A percentile compares a stretch with the other conserved stretches of the same genome.
phyloP scores from a whole-genome alignment of 2,797 vertebrate genomes.

The Apogon hyalosoma region DNA sequence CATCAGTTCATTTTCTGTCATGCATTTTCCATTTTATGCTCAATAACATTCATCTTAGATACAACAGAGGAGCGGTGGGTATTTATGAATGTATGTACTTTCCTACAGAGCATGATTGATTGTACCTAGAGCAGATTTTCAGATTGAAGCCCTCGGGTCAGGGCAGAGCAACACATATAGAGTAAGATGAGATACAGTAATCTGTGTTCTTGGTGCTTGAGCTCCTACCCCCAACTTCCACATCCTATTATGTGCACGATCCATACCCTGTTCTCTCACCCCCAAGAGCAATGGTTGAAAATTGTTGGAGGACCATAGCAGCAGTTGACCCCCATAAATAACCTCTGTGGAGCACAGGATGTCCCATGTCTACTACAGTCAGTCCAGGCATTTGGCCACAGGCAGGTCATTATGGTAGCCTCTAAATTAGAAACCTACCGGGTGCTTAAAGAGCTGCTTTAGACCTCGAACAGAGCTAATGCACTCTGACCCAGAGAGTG shows the following conservation, averaged over 20 bases:
- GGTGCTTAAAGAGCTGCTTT: constrained; percentile 35
- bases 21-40: constrained; percentile 1
- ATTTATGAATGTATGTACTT: constrained; percentile 6
- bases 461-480: constrained; percentile 30
- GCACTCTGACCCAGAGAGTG: constrained; percentile 45
- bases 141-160: constrained; percentile 58
- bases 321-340: constrained; percentile 70
- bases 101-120: constrained; percentile 54
- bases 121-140: constrained; percentile 37
- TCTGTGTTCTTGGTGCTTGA: constrained; percentile 25
- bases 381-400: constrained; percentile 49
- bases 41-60: constrained; percentile 8
- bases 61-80: background rate
- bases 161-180: constrained; percentile 22
- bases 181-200: constrained; percentile 58
- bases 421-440: constrained; percentile 63
- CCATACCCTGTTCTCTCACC: constrained; percentile 19
- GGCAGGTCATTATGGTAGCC: constrained; percentile 62
- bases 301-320: constrained; percentile 39
- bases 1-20: constrained; percentile 14
- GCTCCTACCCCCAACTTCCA: constrained; percentile 27
- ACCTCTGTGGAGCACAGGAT: constrained; percentile 41
- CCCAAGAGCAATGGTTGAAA: constrained; percentile 29
- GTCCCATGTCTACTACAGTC: constrained; percentile 26
- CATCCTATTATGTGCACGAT: constrained; percentile 12